phyloP scores from a whole-genome alignment of 2,797 vertebrate genomes.

The Paratrypauchen microcephalus region DNA sequence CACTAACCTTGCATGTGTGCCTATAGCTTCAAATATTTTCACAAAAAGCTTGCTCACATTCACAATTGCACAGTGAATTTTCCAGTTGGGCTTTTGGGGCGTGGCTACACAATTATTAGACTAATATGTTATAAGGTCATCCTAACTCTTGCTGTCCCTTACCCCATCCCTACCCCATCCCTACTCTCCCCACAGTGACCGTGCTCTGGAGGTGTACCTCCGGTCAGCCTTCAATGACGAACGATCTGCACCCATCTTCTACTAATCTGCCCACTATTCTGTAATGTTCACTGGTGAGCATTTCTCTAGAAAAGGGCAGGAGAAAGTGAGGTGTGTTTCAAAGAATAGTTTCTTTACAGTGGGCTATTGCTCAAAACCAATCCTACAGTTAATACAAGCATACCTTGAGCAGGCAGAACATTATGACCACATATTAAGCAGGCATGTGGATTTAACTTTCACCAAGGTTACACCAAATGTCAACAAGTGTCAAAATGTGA shows the following conservation, averaged over 20 bases:
- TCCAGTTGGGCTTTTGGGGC: slow-evolving; percentile 38
- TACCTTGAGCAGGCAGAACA: slow-evolving; percentile 10
- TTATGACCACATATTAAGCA: slow-evolving; percentile 5
- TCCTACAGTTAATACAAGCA: slow-evolving; percentile 23
- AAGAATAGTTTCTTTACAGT: slow-evolving; percentile 34
- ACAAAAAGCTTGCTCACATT: slow-evolving; percentile 68
- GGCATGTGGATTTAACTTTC: background rate
- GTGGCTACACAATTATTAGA: slow-evolving; percentile 22
- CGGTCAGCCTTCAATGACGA: slow-evolving; percentile 89
- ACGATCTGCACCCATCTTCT: slow-evolving; percentile 88
- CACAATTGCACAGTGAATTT: slow-evolving; percentile 31
- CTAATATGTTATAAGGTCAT: slow-evolving; percentile 20
- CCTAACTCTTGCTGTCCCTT: slow-evolving; percentile 68
- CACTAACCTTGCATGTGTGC: slow-evolving; percentile 73
- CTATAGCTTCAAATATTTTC: slow-evolving; percentile 36
- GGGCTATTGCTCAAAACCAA: slow-evolving; percentile 30
- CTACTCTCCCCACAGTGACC: slow-evolving; percentile 86
- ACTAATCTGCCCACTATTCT: slow-evolving; percentile 74
- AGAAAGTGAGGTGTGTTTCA: slow-evolving; percentile 20
- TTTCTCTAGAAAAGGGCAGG: slow-evolving; percentile 17
- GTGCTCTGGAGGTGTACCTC: slow-evolving; percentile 88
- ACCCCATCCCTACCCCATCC: slow-evolving; percentile 60
- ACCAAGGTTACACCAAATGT: too few relatives aligned
- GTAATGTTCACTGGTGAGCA: slow-evolving; percentile 40
- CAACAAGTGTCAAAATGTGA: background rate